Percentiles rank a stretch among this genome's conserved stretches.
Conservation (phyloP, 2,888 invertebrate species). For the Dioctria rufipes region DNA sequence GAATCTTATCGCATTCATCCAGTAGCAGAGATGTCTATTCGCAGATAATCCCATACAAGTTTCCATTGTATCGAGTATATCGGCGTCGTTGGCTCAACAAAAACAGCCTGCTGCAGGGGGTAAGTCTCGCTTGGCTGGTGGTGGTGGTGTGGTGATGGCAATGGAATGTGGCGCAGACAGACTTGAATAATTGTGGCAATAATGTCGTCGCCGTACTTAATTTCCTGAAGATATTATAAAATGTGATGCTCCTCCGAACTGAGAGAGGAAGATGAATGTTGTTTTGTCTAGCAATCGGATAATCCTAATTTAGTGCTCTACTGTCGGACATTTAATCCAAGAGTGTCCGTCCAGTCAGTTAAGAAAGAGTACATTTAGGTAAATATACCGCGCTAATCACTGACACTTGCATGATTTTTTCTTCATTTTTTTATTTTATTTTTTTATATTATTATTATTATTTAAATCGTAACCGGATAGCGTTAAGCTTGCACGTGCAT, state of each 20-base stretch:
- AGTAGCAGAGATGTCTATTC: conserved; percentile 21
- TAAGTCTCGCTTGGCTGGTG: neutral
- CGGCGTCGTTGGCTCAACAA: neutral
- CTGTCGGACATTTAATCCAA: conserved; percentile 31
- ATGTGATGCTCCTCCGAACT: no score
- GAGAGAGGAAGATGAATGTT: neutral
- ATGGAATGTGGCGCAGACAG: neutral
- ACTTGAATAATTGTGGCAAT: no score
- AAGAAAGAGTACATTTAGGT: conserved; percentile 15
- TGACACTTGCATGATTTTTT: conserved; percentile 33
- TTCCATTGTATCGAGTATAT: neutral
- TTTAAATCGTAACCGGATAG: neutral
- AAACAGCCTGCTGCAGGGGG: neutral
- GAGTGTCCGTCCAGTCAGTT: conserved; percentile 29
- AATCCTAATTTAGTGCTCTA: conserved; percentile 25
- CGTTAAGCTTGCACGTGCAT: neutral
- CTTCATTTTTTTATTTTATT: no score
- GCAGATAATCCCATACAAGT: conserved; percentile 47
- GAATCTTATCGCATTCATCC: conserved; percentile 31
- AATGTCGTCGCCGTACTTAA: no score
- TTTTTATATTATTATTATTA: no score
- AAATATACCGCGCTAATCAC: conserved; percentile 7
- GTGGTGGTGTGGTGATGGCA: neutral
- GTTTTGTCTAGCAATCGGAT: conserved; percentile 10
- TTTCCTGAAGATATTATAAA: no score